These are phyloP conservation scores for Andrena marginata DNA, from an alignment of 2,888 invertebrate species.

Conservation along the genomic window DNA sequence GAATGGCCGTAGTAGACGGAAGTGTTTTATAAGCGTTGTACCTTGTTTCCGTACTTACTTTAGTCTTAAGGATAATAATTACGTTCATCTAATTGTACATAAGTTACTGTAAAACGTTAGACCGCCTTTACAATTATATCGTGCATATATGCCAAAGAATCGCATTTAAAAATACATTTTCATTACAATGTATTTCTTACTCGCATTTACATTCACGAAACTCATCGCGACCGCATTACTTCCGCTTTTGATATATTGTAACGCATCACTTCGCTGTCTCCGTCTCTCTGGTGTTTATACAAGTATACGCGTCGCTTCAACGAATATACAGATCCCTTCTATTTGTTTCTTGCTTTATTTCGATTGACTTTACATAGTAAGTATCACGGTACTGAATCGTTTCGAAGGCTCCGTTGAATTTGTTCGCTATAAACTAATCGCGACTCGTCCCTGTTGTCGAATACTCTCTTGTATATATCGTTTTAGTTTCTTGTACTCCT, in stretches of 20 bases:
- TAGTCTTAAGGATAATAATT: slow-evolving; percentile 51
- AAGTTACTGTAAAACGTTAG: slow-evolving; percentile 54
- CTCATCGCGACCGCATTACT: slow-evolving; percentile 32
- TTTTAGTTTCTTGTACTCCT: slow-evolving; percentile 44
- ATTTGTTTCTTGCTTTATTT: not conserved
- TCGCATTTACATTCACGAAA: slow-evolving; percentile 65
- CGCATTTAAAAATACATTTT: slow-evolving; percentile 80
- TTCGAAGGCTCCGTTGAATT: slow-evolving; percentile 23
- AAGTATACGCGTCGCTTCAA: not conserved
- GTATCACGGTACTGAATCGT: not conserved
- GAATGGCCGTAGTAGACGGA: slow-evolving; percentile 32
- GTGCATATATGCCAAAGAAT: slow-evolving; percentile 82
- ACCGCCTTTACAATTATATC: slow-evolving; percentile 56
- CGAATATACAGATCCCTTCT: not conserved
- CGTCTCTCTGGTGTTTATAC: slow-evolving; percentile 13
- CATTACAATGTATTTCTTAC: slow-evolving; percentile 63
- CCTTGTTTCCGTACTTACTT: slow-evolving; percentile 55
- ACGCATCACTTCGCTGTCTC: not conserved
- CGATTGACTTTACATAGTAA: slow-evolving; percentile 17
- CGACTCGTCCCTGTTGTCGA: slow-evolving; percentile 48
- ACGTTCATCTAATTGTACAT: slow-evolving; percentile 52
- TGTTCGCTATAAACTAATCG: slow-evolving; percentile 50
- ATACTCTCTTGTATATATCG: slow-evolving; percentile 69
- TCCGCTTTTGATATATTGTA: slow-evolving; percentile 28
- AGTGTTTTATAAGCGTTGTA: slow-evolving; percentile 43